Evolutionary conservation across 2,888 invertebrate species (phyloP), one percentile per base, ranked within the genome.

Genomic region (Argyresthia albistria): DNA sequence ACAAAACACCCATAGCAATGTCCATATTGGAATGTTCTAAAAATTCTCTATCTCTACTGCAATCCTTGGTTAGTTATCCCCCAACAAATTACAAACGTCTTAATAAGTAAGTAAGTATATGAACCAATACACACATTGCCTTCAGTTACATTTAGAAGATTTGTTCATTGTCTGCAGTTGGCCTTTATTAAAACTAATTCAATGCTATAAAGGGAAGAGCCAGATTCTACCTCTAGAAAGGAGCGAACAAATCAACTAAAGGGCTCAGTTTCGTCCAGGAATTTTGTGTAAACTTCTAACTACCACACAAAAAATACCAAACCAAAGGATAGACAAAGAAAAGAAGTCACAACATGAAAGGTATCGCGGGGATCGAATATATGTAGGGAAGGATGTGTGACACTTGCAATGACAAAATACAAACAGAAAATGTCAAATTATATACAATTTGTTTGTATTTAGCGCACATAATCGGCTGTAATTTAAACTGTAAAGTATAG

Each of bases 261-360:
- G 25, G 76, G 80, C 84, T 82, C 86, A 84, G 83, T 80, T 73
- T 80, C 82, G 76, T 77, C 77, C 83, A 84, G 81, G 80, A 77
- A 61, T 56, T 63, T 60, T 65, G 65, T 66, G 25, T 43, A 10
- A 35, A 11, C 43, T 25, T 25, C 43, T 65, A 65, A 66, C 69
- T 67, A 69, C 66, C 59, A 65, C 61, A 64, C 66, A 63, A 48
- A 52, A 25, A 25, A 25, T 25, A 53, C 39, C 25, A 43, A 12
- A 45, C 45, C 11, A 47, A 47, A 25, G 25, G 25, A 25, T 25
- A 25, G 10, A 46, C 51, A 55, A 60, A 56, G 54, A 57, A 58
- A 54, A 60, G 25, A 57, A 57, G 56, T 56, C 56, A 57, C 54
- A 53, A 55, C 58, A 57, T 53, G 48, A 58, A 62, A 45, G 14